Conservation (phyloP, 2,888 invertebrate species). For the Polyommatus icarus region DNA sequence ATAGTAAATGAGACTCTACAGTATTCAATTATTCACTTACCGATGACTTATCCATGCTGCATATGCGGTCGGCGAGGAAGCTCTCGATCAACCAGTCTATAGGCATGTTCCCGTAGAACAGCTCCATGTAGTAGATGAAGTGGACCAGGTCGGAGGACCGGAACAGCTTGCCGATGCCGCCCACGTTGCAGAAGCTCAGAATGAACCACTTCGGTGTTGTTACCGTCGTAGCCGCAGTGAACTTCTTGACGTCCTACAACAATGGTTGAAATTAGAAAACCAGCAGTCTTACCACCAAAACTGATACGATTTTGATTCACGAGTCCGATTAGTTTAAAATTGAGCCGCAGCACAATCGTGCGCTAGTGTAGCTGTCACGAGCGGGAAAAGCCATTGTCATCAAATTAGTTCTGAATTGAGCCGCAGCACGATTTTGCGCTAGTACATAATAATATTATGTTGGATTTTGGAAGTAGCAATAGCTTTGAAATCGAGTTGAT, state of each 20-base stretch:
- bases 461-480: too few relatives aligned
- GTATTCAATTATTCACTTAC: conserved; percentile 68
- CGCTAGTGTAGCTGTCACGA: too few relatives aligned
- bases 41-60: conserved; percentile 87
- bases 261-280: not conserved
- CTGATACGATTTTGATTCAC: too few relatives aligned
- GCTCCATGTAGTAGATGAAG: conserved; percentile 94
- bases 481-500: too few relatives aligned
- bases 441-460: too few relatives aligned
- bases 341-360: too few relatives aligned
- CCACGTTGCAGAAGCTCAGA: conserved; percentile 95
- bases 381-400: too few relatives aligned
- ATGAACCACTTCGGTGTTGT: conserved; percentile 90
- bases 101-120: conserved; percentile 97
- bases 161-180: conserved; percentile 98
- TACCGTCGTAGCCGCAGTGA: conserved; percentile 47
- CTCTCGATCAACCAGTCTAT: conserved; percentile 98
- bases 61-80: conserved; percentile 93
- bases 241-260: conserved; percentile 60
- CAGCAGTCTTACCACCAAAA: too few relatives aligned
- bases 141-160: conserved; percentile 91
- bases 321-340: too few relatives aligned
- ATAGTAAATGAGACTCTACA: too few relatives aligned
- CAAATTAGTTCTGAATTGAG: too few relatives aligned
- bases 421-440: too few relatives aligned